Evolutionary conservation across 1,140 invertebrate genomes (phyloP).

Genomic region (Gryllus bimaculatus): DNA sequence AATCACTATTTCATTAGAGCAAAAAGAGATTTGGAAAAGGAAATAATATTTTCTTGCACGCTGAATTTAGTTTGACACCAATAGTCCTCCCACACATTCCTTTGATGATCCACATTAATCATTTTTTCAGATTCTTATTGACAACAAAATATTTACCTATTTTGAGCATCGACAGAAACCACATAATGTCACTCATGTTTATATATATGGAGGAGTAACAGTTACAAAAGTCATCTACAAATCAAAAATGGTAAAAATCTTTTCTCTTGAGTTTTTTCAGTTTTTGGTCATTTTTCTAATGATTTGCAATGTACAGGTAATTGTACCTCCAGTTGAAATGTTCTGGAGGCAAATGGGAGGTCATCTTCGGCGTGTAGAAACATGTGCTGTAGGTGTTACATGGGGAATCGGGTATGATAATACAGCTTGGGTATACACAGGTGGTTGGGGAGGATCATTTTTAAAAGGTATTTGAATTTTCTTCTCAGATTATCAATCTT

Average conservation of each 20-base stretch:
- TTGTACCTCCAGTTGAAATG: slow-evolving; percentile 61
- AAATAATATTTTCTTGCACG: too few relatives aligned
- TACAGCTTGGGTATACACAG: slow-evolving; percentile 74
- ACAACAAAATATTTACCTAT: slow-evolving; percentile 27
- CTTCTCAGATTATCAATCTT: background rate
- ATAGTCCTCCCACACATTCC: too few relatives aligned
- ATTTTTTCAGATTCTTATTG: slow-evolving; percentile 25
- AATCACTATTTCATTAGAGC: too few relatives aligned
- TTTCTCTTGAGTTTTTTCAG: background rate
- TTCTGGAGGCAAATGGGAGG: slow-evolving; percentile 77
- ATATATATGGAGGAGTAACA: slow-evolving; percentile 58
- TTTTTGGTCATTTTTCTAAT: slow-evolving; percentile 7
- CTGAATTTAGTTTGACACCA: too few relatives aligned
- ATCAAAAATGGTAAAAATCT: slow-evolving; percentile 35
- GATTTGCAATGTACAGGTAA: slow-evolving; percentile 36
- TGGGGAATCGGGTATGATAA: slow-evolving; percentile 84
- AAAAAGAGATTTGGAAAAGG: too few relatives aligned
- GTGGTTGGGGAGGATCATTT: slow-evolving; percentile 72
- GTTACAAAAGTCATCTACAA: slow-evolving; percentile 56
- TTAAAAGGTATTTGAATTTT: slow-evolving; percentile 47
- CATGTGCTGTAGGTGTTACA: slow-evolving; percentile 61
- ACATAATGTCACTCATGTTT: slow-evolving; percentile 56
- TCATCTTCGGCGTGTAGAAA: slow-evolving; percentile 69
- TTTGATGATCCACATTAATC: too few relatives aligned
- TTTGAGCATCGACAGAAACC: slow-evolving; percentile 62